Base-by-base conservation (phyloP, 2,113 vertebrate species). In the Passer montanus region DNA sequence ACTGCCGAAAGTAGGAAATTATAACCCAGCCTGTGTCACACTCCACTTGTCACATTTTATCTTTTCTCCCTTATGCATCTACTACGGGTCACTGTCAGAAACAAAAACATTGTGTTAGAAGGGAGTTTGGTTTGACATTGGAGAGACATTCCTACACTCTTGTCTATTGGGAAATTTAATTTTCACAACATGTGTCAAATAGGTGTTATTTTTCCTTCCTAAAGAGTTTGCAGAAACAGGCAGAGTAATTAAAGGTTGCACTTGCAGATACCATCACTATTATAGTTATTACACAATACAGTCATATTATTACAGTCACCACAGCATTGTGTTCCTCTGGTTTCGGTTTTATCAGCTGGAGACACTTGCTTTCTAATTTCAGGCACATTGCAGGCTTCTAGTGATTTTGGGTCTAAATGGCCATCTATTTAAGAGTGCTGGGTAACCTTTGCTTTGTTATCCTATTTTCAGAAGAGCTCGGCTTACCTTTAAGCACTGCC, bases 241-340 rank as follows among this genome's bases (percentile, higher is more conserved):
- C 55, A 89, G 79, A 81, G 55, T 95, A 96, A 95, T 89, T 92
- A 96, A 93, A 81, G 80, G 86, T 90, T 96, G 81, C 35, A n/a
- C 52, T 93, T 93, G 74, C 76, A 89, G 79, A 74, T 89, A 67
- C 27, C 23, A 44, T 84, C 73, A 52, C 68, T 90, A 59, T 93
- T 89, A 87, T 35, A 89, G 81, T 72, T 89, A 94, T 96, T 94
- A 89, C 89, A 84, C 77, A 91, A 78, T 39, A 56, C 75, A 81
- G 68, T 87, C 35, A 12, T 35, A 46, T 17, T 53, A 58, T 92
- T 94, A 78, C 73, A 87, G 52, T 74, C 76, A 88, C 58, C 7
- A 23, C 60, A 50, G 68, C 3, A 0, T 41, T 80, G 63, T 44
- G 27, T 47, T 90, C 59, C 86, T 86, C 83, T 3, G 3, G 59